phyloP scores from a whole-genome alignment of 2,888 invertebrate genomes.

The Lucinisca nassula region DNA sequence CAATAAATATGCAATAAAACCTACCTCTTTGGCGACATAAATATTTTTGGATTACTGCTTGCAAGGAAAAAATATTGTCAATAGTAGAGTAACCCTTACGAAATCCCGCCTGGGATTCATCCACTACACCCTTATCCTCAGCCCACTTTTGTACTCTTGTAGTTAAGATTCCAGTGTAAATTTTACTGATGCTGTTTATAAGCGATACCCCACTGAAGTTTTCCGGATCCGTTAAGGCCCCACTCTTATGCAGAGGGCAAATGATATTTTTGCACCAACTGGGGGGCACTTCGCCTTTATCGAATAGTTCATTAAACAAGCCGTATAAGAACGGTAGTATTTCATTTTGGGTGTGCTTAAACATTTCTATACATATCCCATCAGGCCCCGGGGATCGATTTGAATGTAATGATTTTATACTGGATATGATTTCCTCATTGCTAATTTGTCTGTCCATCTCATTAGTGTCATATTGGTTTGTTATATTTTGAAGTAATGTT shows the following conservation, averaged over 20 bases:
- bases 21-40: not conserved
- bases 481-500: not conserved
- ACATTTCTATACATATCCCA: conserved; percentile 33
- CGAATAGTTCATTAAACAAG: not conserved
- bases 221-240: not conserved
- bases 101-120: conserved; percentile 8
- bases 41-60: conserved; percentile 13
- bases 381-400: conserved; percentile 30
- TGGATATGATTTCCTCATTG: conserved; percentile 14
- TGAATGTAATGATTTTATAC: conserved; percentile 8
- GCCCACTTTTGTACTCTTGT: not conserved
- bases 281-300: not conserved
- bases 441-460: not conserved
- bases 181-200: not conserved
- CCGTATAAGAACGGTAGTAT: not conserved
- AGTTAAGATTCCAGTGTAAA: not conserved
- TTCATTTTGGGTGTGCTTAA: conserved; percentile 8
- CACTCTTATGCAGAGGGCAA: not conserved
- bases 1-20: conserved; percentile 19
- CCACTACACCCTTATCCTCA: not conserved
- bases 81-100: not conserved
- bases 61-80: conserved; percentile 14
- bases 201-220: not conserved
- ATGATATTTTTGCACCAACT: not conserved
- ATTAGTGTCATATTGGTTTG: not conserved